Percentiles rank a stretch among this genome's conserved stretches.
These are phyloP conservation scores for Scylla paramamosain DNA, from an alignment of 1,140 invertebrate species.

Conservation along the genomic window DNA sequence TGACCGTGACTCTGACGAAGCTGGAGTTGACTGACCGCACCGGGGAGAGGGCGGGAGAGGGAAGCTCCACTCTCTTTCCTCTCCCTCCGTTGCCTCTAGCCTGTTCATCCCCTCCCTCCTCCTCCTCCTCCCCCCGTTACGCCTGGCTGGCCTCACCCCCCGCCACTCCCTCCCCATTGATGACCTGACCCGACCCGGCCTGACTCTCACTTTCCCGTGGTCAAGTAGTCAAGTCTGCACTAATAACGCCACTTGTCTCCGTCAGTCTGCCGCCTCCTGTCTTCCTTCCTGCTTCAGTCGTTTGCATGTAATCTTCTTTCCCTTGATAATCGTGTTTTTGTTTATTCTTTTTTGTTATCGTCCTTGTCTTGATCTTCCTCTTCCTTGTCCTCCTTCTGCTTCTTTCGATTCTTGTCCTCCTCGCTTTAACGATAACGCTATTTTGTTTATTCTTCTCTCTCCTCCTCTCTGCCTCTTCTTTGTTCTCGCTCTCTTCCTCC, in stretches of 20 bases:
- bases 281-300: background rate
- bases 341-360: background rate
- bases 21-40: background rate
- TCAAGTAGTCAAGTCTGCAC: background rate
- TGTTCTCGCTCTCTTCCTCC: no score
- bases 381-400: background rate
- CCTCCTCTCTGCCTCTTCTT: no score
- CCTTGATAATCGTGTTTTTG: background rate
- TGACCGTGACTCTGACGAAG: background rate
- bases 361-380: background rate
- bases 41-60: background rate
- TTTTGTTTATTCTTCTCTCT: no score
- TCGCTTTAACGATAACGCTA: background rate
- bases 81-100: no score
- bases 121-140: background rate
- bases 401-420: background rate
- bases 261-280: background rate
- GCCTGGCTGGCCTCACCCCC: background rate
- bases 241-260: background rate
- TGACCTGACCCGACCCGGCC: background rate
- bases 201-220: conserved; percentile 11
- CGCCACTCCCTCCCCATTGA: background rate
- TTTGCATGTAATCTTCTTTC: background rate
- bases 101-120: no score
- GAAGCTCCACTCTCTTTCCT: background rate